phyloP scores from a whole-genome alignment of 2,797 vertebrate genomes.

The Dendrocincla tyrannina region DNA sequence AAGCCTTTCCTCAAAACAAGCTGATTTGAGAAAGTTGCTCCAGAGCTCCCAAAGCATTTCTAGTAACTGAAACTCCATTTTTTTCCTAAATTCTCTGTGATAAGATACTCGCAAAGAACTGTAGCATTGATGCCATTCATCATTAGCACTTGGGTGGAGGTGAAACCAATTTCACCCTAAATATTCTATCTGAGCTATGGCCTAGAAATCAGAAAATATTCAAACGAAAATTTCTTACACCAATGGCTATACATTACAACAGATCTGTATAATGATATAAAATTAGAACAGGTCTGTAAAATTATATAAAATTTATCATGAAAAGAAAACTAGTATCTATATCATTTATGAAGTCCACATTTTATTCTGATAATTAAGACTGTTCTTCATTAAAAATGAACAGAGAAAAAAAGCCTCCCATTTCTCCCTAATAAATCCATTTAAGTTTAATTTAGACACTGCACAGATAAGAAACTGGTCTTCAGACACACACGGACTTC shows the following conservation, averaged over 20 bases:
- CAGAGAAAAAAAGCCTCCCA: not conserved
- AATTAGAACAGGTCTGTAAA: not conserved
- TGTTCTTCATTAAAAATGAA: slow-evolving; percentile 1
- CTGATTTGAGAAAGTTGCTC: not conserved
- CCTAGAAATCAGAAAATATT: not conserved
- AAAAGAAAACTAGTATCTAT: not conserved
- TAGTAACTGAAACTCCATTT: not conserved
- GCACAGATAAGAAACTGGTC: slow-evolving; percentile 2
- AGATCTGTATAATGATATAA: not conserved
- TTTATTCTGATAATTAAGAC: not conserved
- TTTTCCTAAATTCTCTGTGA: not conserved
- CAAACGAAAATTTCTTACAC: not conserved
- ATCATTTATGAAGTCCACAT: not conserved
- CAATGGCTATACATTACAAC: not conserved
- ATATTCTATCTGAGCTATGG: not conserved
- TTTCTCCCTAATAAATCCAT: not conserved
- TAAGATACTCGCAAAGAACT: not conserved
- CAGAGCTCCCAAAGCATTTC: not conserved
- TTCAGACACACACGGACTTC: not conserved
- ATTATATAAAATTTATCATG: not conserved
- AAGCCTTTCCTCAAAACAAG: not conserved
- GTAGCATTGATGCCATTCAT: not conserved
- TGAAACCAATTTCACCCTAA: not conserved
- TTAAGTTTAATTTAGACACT: slow-evolving; percentile 11
- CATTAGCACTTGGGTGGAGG: not conserved